Base-by-base conservation (phyloP, 2,888 invertebrate species). In the Ochropleura leucogaster region DNA sequence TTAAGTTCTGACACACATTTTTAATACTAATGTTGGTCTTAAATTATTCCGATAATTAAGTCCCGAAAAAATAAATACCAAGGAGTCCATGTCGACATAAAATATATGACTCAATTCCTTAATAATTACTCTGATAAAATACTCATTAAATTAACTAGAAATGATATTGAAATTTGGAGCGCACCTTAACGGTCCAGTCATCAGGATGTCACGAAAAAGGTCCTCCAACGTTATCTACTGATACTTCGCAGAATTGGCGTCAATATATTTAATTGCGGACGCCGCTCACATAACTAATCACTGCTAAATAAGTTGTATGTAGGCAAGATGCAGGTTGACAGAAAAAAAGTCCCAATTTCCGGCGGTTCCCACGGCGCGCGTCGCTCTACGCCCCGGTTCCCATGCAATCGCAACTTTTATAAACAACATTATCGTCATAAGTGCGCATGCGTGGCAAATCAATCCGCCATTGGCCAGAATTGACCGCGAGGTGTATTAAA, bases 301-400 rank as follows among this genome's bases (percentile, higher is more conserved):
- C 79, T 64, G 72, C 85, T 87, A 89, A 91, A 86, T 89, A 83
- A 90, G 88, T 86, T 86, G 82, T 85, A 85, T 85, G 85, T 84
- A 87, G 74, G 83, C 74, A 85, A 84, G 77, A 80, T 74, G 85
- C 75, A 77, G 80, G 68, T 69, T 78, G 85, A 92, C 75, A 75
- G 62, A 79, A 87, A 95, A 95, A 95, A 94, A 89, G 87, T 90
- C 89, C 90, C 77, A 89, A 91, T 93, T 93, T 93, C 93, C 90
- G 91, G 90, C 89, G 86, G 90, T 95, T 96, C 95, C 89, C 95
- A 95, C 95, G 94, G 79, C 87, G 89, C 87, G 83, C 89, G 86
- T 86, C 93, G 95, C 90, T 91, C 95, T 88, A 85, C 93, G 95
- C 91, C 92, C 95, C 89, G 90, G 89, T 96, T 96, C 96, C 92